A percentile compares a stretch with the other conserved stretches of the same genome.
Conservation (phyloP, 2,888 invertebrate genomes). For the Diarsia rubi region DNA sequence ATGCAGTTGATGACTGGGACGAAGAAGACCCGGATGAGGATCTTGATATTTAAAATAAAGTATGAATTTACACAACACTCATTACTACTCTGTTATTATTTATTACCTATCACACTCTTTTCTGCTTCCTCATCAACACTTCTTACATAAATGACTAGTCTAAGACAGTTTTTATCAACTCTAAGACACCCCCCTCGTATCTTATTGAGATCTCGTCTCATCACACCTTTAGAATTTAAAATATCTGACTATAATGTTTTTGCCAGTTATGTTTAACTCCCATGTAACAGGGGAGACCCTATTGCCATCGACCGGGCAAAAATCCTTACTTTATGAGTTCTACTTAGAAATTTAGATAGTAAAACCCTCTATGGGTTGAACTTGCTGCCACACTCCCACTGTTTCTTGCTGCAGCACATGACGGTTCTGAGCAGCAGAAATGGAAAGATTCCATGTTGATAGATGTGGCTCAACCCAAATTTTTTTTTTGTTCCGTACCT, state of each 20-base stretch:
- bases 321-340: no score
- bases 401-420: no score
- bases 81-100: not conserved
- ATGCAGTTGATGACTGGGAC: conserved; percentile 95
- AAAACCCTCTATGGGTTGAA: no score
- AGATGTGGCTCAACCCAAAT: no score
- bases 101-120: not conserved
- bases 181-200: not conserved
- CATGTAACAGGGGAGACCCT: not conserved
- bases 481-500: no score
- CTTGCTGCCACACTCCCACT: no score
- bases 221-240: not conserved
- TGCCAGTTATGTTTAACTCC: not conserved
- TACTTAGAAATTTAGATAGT: no score
- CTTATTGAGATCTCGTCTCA: not conserved
- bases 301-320: not conserved
- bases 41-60: conserved; percentile 91
- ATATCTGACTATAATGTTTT: not conserved
- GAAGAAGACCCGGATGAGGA: conserved; percentile 97
- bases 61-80: not conserved
- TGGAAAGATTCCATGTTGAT: no score
- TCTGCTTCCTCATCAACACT: not conserved
- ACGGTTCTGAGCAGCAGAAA: no score
- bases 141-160: not conserved
- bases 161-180: not conserved